Percentiles rank a stretch among this genome's conserved stretches.
phyloP scores from a whole-genome alignment of 2,113 vertebrate genomes.

The Hypomesus transpacificus region DNA sequence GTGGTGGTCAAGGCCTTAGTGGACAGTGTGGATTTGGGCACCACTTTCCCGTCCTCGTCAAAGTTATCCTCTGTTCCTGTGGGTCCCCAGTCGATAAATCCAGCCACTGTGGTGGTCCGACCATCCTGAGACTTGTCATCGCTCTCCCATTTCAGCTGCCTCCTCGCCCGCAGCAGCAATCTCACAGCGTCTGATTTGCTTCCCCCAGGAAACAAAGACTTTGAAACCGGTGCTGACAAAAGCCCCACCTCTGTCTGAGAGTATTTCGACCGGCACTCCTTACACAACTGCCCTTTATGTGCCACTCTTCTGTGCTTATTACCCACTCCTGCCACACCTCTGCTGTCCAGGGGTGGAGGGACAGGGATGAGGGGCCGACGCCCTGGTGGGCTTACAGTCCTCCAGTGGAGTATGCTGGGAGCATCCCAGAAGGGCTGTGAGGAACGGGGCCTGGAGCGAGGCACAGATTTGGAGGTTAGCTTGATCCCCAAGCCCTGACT shows the following conservation, averaged over 20 bases:
- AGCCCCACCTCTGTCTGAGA: slow-evolving; percentile 50
- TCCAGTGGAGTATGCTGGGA: slow-evolving; percentile 66
- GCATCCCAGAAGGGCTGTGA: slow-evolving; percentile 64
- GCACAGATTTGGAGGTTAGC: slow-evolving; percentile 57
- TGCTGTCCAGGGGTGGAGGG: slow-evolving; percentile 50
- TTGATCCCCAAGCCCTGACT: slow-evolving; percentile 63
- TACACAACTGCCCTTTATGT: slow-evolving; percentile 58
- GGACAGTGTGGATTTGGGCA: slow-evolving; percentile 60
- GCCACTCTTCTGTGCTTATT: slow-evolving; percentile 53
- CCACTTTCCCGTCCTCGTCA: slow-evolving; percentile 59
- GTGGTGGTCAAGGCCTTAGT: slow-evolving; percentile 63
- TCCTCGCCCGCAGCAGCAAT: slow-evolving; percentile 63
- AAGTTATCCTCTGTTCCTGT: slow-evolving; percentile 67
- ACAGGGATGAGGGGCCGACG: slow-evolving; percentile 57
- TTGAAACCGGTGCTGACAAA: slow-evolving; percentile 36
- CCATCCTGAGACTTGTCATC: slow-evolving; percentile 68
- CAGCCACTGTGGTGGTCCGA: slow-evolving; percentile 74
- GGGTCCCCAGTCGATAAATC: slow-evolving; percentile 79
- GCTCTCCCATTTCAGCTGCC: slow-evolving; percentile 72
- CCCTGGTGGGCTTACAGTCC: slow-evolving; percentile 64
- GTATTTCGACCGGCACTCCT: slow-evolving; percentile 58
- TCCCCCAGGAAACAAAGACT: slow-evolving; percentile 43
- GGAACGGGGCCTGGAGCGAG: slow-evolving; percentile 57
- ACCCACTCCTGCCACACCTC: slow-evolving; percentile 39
- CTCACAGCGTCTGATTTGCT: slow-evolving; percentile 45